Evolutionary conservation across 1,140 invertebrate species (phyloP), one percentile per base, ranked within the genome.

Genomic region (Pteromalus puparum): DNA sequence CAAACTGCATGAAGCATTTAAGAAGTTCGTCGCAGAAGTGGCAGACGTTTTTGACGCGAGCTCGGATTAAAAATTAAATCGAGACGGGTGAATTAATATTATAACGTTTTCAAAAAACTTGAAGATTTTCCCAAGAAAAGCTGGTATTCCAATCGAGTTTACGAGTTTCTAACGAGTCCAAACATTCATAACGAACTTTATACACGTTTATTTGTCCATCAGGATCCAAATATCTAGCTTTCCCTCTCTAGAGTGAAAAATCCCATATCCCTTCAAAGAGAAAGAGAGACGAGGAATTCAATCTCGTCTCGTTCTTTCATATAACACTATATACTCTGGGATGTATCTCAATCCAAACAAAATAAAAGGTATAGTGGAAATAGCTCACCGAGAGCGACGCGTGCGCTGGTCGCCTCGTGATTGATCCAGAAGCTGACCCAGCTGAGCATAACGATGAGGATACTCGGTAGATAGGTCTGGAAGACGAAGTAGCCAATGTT

Each of bases 361-460:
- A 72, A 28, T 30, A 72, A 28, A 72, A 75, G 15, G 21, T 48
- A 26, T 15, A 61, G n/a, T n/a, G n/a, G n/a, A n/a, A n/a, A n/a
- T n/a, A 61, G 28, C 84, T 81, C 18, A 96, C 96, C 96, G 85
- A 97, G 91, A 74, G 96, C 96, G 10, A 97, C 96, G 86, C 97
- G 91, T 21, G 96, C 97, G 67, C 95, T 96, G 10, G 96, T 97
- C 1, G 96, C 96, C 89, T 97, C 96, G 89, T 97, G 96, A 92
- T 97, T 97, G 87, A 97, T 97, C 96, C 97, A 97, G 91, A 97
- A 97, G n/a, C 96, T 96, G 42, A 97, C 96, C 97, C 97, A 97
- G n/a, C 96, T 96, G 30, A 97, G 92, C 96, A 97, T 97, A 2
- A 97, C 97, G 90, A 97, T 97, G 15, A 97, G 93, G 87, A 97